Conservation (phyloP, 2,888 invertebrate genomes). For the Xylocampa areola region DNA sequence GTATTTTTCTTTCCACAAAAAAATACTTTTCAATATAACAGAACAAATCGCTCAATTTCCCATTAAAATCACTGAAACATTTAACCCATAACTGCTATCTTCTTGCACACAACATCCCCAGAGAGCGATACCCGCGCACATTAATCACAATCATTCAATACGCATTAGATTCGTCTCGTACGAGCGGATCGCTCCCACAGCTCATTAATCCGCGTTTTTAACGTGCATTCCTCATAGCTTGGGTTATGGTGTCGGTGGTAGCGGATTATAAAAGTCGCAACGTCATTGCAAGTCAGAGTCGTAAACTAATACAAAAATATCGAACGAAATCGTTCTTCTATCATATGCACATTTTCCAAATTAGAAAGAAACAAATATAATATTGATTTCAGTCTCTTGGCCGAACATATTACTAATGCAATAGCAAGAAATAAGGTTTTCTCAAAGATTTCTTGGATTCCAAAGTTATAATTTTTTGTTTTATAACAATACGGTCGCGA, state of each 20-base stretch:
- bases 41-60: background rate
- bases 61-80: background rate
- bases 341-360: no score
- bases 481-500: no score
- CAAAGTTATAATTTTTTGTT: no score
- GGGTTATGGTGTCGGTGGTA: slow-evolving; percentile 6
- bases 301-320: no score
- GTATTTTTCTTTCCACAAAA: no score
- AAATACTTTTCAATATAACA: background rate
- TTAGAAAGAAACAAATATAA: no score
- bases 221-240: slow-evolving; percentile 40
- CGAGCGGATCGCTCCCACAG: slow-evolving; percentile 46
- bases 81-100: slow-evolving; percentile 12
- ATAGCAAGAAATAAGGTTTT: no score
- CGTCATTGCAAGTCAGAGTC: no score
- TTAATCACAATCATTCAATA: slow-evolving; percentile 62
- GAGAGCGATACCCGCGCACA: slow-evolving; percentile 32
- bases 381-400: no score
- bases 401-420: no score
- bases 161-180: slow-evolving; percentile 53
- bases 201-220: slow-evolving; percentile 61
- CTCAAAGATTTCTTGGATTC: no score
- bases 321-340: no score
- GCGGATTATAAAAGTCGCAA: slow-evolving; percentile 18
- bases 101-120: slow-evolving; percentile 1